Base-by-base conservation (phyloP, 2,797 vertebrate species). In the Amazona finschi region DNA sequence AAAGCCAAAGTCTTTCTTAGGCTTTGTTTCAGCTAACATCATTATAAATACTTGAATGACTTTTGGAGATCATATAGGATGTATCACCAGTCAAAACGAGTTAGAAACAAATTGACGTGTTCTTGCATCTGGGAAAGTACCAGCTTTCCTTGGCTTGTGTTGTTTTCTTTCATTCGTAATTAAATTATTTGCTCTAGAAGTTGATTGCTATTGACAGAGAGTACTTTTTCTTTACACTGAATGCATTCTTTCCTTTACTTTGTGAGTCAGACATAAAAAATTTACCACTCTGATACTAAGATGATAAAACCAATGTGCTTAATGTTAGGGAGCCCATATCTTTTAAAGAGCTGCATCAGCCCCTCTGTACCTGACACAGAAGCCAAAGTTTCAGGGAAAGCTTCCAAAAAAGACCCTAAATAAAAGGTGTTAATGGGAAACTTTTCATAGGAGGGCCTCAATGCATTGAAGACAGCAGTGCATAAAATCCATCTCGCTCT, bases 1-100 rank as follows among this genome's bases (percentile, higher is more conserved):
- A 96, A 92, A 96, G 70, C 55, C 82, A 18, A 78, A 94, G 81
- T 61, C 33, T 77, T 80, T 90, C 72, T 44, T 33, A 72, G 93
- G 30, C 73, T 93, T 78, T 80, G 10, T 94, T 96, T 93, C 82
- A 91, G 79, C 87, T 93, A 84, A 93, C 82, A 55, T 91, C 85
- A 89, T 96, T 95, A 93, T 77, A 84, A 93, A 94, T 93, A 95
- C 87, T 91, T 92, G 94, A 95, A 94, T 92, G 94, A 96, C 89
- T 97, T 94, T 86, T 86, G 90, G 90, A 93, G 95, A 96, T 92
- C 84, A 60, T 91, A 14, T 70, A 90, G 92, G 76, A 88, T 96
- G 44, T 66, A 91, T 89, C 91, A 80, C 58, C 89, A 93, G 87
- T 93, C 95, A 95, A 60, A 92, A 83, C 70, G 79, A 95, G 74